Evolutionary conservation across 2,113 vertebrate species (phyloP), one percentile per base, ranked within the genome.

Genomic region (Dermatemys mawii): DNA sequence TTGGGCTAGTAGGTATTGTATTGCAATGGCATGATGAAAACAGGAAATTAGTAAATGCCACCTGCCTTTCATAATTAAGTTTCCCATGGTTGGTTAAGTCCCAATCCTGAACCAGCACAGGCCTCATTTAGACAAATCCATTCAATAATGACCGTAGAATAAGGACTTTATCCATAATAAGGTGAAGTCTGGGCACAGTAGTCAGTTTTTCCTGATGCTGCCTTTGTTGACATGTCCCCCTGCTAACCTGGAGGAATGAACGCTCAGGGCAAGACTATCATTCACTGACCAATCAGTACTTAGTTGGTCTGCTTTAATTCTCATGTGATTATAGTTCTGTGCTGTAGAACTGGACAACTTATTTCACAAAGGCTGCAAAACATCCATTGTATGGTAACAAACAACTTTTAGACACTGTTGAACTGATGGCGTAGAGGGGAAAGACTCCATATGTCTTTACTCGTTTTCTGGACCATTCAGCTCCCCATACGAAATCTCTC

Each of bases 391-490:
- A 24, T 44, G 41, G 70, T 44, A 81, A 83, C 63, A 85, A 95
- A 89, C n/a, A 95, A 70, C 67, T 81, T 27, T 7, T 29, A 19
- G 63, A 50, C 49, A 75, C 11, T 93, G 29, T 50, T 75, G 73
- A 90, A 53, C 48, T 89, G 85, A 88, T 81, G 86, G 81, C 38
- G 85, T 14, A 12, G 75, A 49, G 76, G 54, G 41, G 91, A 82
- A 93, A 90, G 32, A 82, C 38, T 93, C 87, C 49, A 80, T 89
- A 44, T 76, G 94, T 51, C 87, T 82, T 13, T 88, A 26, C 48
- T 80, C 50, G 41, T 55, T 90, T 11, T 38, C 88, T 91, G 44
- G 70, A 90, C 48, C 41, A 81, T 7, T 11, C 14, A 80, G 60
- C 73, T 78, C 41, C 89, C 63, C 53, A 70, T 49, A 48, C 1